Conservation (phyloP, 2,113 vertebrate species). For the Paramisgurnus dabryanus region DNA sequence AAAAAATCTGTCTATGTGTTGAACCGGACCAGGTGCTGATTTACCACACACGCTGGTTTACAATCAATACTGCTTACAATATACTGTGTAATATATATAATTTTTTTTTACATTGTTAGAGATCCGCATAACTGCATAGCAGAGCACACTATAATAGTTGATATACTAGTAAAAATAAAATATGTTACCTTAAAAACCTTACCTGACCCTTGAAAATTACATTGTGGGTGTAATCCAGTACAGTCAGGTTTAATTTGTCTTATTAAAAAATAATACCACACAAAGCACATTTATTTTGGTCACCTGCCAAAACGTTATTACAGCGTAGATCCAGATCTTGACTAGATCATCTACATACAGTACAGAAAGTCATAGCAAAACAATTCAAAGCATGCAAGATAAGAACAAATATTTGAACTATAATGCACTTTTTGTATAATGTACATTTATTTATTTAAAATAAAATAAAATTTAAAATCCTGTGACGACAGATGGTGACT, state of each 20-base stretch:
- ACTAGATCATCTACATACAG: not conserved
- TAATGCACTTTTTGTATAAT: too few relatives aligned
- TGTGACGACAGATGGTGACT: not conserved
- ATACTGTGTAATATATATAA: too few relatives aligned
- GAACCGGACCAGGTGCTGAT: constrained; percentile 8
- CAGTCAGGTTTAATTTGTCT: not conserved
- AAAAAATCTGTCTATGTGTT: not conserved
- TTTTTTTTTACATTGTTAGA: too few relatives aligned
- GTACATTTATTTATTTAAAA: not conserved
- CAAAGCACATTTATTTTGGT: too few relatives aligned
- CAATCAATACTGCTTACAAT: too few relatives aligned
- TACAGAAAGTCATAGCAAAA: not conserved
- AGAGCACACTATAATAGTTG: too few relatives aligned
- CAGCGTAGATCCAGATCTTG: too few relatives aligned
- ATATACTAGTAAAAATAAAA: not conserved
- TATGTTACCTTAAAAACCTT: not conserved
- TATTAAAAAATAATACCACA: too few relatives aligned
- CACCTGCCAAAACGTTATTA: too few relatives aligned
- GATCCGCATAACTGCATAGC: too few relatives aligned
- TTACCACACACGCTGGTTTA: not conserved
- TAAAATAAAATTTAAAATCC: not conserved
- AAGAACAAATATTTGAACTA: not conserved
- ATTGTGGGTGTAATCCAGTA: not conserved
- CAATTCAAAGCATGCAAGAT: not conserved
- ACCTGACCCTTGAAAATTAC: not conserved